A percentile compares a stretch with the other conserved stretches of the same genome.
phyloP scores from a whole-genome alignment of 2,113 vertebrate genomes.

The Pan paniscus region DNA sequence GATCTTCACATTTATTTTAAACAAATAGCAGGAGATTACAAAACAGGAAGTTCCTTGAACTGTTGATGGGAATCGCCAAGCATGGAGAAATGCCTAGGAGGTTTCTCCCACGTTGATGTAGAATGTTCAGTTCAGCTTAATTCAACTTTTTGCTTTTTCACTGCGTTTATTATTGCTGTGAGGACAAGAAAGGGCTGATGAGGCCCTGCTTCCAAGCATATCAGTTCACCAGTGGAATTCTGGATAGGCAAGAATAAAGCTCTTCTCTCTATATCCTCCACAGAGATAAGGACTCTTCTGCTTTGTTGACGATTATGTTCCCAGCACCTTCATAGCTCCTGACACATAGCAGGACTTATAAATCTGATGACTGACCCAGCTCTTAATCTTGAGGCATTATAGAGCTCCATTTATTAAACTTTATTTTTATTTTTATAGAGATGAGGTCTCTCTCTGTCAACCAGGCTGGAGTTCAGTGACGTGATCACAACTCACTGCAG shows the following conservation, averaged over 20 bases:
- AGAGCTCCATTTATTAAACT: not conserved
- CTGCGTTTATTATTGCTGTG: not conserved
- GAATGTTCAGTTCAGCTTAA: not conserved
- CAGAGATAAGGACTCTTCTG: not conserved
- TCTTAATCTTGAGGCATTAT: not conserved
- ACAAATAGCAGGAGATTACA: not conserved
- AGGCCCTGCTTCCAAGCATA: not conserved
- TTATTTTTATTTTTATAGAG: not conserved
- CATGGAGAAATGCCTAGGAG: not conserved
- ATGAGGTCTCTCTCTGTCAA: no score
- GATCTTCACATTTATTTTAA: not conserved
- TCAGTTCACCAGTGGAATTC: not conserved
- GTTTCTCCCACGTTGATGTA: not conserved
- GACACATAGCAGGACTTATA: not conserved
- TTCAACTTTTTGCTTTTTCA: not conserved
- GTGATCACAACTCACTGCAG: no score
- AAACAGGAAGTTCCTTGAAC: not conserved
- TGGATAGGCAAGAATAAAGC: not conserved
- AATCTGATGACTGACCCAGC: not conserved
- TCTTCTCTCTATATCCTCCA: not conserved
- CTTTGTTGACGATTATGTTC: not conserved
- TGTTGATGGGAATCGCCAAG: not conserved
- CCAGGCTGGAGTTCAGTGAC: no score
- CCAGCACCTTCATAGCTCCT: not conserved
- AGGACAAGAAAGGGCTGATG: not conserved